Base-by-base conservation (phyloP, 2,888 invertebrate genomes). In the Phorcus lineatus region DNA sequence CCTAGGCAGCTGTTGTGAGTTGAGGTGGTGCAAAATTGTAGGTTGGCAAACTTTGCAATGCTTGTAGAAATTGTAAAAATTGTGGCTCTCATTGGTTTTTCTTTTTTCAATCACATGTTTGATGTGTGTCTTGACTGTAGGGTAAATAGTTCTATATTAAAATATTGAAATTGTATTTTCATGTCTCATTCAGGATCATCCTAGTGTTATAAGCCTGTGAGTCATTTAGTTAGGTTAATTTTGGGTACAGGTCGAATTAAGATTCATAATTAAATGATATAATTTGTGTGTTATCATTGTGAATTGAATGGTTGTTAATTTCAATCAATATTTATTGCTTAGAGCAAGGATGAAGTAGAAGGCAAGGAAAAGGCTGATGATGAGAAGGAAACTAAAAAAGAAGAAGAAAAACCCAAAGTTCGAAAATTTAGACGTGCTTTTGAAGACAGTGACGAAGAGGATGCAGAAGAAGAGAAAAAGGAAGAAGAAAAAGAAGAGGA, bases 291-390 rank as follows among this genome's bases (percentile, higher is more conserved):
- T 6, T 11, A 47, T 47, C 13, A 47, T 47, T 47, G 47, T 11
- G 11, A 47, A 47, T 13, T 47, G 9, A 47, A 9, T 4, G 1
- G 47, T 1, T 47, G 4, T 6, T 47, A 9, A 47, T 47, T 36
- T 36, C 7, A 47, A 47, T 28, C 62, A 7, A 62, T 11, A 11
- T 28, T 13, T 62, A 16, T 24, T 13, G 6, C 28, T 24, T 28
- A 28, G 62, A 62, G 62, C 28, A 62, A 62, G 28, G 47, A 47
- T 47, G 57, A 55, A 17, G 53, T n/a, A 53, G 74, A 66, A 66
- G 82, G 81, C 19, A 86, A 84, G 47, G 62, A 80, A 70, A 81
- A 80, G 28, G 81, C 80, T 54, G 81, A 74, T 36, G 77, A 66
- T 76, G 80, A 80, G 55, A 77, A 52, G 54, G 57, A 70, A 55